Conservation (phyloP, 1,140 invertebrate genomes). For the Leptinotarsa texana region DNA sequence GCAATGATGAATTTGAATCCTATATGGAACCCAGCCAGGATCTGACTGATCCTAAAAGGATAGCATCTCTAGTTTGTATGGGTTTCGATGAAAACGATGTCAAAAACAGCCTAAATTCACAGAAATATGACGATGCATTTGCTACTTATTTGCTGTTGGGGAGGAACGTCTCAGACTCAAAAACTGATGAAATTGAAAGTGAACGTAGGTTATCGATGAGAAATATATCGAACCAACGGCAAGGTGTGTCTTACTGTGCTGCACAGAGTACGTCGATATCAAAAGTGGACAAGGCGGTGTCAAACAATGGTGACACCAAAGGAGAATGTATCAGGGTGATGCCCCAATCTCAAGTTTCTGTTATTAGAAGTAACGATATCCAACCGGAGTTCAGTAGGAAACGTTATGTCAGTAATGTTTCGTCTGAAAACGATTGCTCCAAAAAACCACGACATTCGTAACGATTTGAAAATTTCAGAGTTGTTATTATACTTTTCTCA, state of each 20-base stretch:
- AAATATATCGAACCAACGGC: constrained; percentile 73
- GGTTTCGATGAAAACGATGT: constrained; percentile 83
- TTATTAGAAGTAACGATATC: constrained; percentile 64
- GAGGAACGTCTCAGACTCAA: constrained; percentile 88
- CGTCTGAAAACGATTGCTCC: constrained; percentile 88
- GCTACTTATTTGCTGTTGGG: too few relatives aligned
- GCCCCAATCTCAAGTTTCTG: constrained; percentile 63
- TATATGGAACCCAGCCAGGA: constrained; percentile 95
- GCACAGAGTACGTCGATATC: constrained; percentile 84
- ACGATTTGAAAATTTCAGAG: too few relatives aligned
- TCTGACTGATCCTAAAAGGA: constrained; percentile 95
- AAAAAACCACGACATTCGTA: too few relatives aligned
- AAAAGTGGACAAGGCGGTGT: constrained; percentile 72
- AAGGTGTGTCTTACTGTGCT: constrained; percentile 60
- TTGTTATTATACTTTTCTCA: too few relatives aligned
- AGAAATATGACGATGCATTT: too few relatives aligned
- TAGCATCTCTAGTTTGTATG: constrained; percentile 93
- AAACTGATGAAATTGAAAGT: constrained; percentile 92
- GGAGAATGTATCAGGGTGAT: constrained; percentile 58
- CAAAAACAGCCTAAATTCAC: too few relatives aligned
- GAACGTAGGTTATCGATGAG: constrained; percentile 92
- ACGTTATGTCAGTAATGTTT: constrained; percentile 89
- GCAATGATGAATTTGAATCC: constrained; percentile 98
- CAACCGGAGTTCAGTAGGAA: constrained; percentile 72
- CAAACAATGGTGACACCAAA: constrained; percentile 60